Evolutionary conservation across 2,113 vertebrate genomes (phyloP), one percentile per base, ranked within the genome.

Genomic region (Euleptes europaea): DNA sequence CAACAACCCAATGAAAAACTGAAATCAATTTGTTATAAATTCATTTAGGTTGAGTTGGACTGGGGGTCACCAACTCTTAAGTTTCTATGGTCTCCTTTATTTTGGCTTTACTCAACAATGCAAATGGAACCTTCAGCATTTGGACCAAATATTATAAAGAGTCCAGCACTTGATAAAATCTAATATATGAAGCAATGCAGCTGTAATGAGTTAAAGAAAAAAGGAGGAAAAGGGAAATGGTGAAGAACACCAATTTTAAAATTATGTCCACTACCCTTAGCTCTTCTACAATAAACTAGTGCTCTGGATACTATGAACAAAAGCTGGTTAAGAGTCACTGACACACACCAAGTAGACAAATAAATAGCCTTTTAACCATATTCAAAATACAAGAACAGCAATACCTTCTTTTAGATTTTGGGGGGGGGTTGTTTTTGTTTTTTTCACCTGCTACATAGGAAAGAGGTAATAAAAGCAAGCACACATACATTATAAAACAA

Each of bases 401-500:
- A 85, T 0, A 93, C 57, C 15, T 75, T 84, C 70, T 38, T 66
- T 51, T 83, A 82, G 80, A 78, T 49, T 67, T 11, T 54, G 26
- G 38, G 84, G 7, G n/a, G 42, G 76, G 1, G 1, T 75, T 76
- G 15, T 2, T 33, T 84, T 70, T 47, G 1, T 9, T n/a, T 51
- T 21, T 72, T 47, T 35, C 35, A 87, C 21, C 88, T 38, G 70
- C 44, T 38, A 83, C 81, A 90, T 90, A 82, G 72, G 90, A 60
- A 65, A 84, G 71, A 92, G 82, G 74, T 86, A 91, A 28, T 71
- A 91, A 80, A 88, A 88, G 49, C 65, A 93, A 93, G 89, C 26
- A 78, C 19, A 78, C 40, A 78, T 15, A 83, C 23, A 84, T 89
- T 87, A 11, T 65, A 76, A 31, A 65, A 17, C 89, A 92, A 90